Base-by-base conservation (phyloP, 2,113 vertebrate species). In the Phocoena sinus region DNA sequence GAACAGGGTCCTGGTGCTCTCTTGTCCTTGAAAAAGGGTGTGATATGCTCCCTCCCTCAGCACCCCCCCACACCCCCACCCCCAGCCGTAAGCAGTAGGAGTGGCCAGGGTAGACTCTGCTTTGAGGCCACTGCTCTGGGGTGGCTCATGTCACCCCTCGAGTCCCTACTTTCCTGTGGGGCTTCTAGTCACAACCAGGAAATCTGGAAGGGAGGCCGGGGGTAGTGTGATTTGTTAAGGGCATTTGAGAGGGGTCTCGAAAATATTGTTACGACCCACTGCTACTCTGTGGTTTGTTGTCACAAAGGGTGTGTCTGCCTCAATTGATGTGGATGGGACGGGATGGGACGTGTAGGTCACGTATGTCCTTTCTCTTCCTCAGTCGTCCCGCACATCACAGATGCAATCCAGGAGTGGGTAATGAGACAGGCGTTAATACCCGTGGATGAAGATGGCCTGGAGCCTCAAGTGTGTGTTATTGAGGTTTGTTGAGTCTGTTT, bases 371-470 rank as follows among this genome's bases (percentile, higher is more conserved):
- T 94, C 93, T 97, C 18, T 93, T 93, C 81, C 98, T 2, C 97
- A 99, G 99, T 99, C 95, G 99, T 99, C 44, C 99, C 99, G 68
- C 99, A 99, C 96, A 99, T 99, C 98, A 99, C 99, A n/a, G 99
- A 99, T 96, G 99, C 99, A 2, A 99, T 99, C 94, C 99, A 99
- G 97, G 99, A 99, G 70, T 99, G 99, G 99, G 99, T 99, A 0
- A 99, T 99, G 99, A 99, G 99, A 65, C 99, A 99, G 97, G 99
- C 99, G 2, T 98, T 67, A 77, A 99, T 99, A 47, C 99, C 99
- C 21, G 99, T 99, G 1, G 99, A 99, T 33, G 99, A 99, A 36
- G 99, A 99, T n/a, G 99, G 98, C 2, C 86, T 99, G 3, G 99
- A 99, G 62, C 99, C 99, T 83, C 99, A 99, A 99, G 99, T 99